Conservation (phyloP, 2,113 vertebrate genomes). For the Oncorhynchus mykiss region DNA sequence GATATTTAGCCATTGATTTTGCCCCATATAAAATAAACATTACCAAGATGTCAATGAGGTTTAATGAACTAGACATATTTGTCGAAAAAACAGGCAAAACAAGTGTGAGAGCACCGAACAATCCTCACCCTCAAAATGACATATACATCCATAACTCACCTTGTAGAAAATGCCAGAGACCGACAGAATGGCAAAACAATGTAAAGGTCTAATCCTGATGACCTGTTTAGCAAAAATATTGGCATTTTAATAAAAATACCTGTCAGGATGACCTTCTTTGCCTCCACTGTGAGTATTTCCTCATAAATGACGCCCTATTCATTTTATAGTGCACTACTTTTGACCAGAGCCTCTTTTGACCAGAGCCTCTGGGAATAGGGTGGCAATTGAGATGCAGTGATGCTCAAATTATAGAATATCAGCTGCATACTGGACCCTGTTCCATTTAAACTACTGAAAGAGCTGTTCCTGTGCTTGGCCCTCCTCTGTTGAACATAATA, state of each 20-base stretch:
- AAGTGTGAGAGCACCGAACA: constrained; percentile 21
- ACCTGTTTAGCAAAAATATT: constrained; percentile 70
- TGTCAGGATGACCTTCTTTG: constrained; percentile 69
- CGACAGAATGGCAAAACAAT: constrained; percentile 62
- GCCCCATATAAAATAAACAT: neutral
- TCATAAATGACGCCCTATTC: neutral
- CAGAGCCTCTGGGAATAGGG: too few relatives aligned
- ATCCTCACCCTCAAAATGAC: constrained; percentile 28
- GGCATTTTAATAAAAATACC: constrained; percentile 74
- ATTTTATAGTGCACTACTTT: too few relatives aligned
- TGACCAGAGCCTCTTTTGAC: too few relatives aligned
- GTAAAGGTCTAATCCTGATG: constrained; percentile 69
- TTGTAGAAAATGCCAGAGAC: constrained; percentile 61
- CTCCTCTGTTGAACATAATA: too few relatives aligned
- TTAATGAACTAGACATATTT: neutral
- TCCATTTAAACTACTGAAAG: too few relatives aligned
- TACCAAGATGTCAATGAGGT: neutral
- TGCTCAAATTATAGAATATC: constrained; percentile 47
- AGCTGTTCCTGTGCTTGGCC: too few relatives aligned
- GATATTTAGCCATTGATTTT: neutral
- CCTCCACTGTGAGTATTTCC: constrained; percentile 53
- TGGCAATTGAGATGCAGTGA: too few relatives aligned
- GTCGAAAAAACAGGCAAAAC: constrained; percentile 1
- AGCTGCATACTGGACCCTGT: constrained; percentile 20
- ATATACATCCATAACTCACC: constrained; percentile 19